phyloP scores from a whole-genome alignment of 2,113 vertebrate genomes.

The Megaleporinus macrocephalus region DNA sequence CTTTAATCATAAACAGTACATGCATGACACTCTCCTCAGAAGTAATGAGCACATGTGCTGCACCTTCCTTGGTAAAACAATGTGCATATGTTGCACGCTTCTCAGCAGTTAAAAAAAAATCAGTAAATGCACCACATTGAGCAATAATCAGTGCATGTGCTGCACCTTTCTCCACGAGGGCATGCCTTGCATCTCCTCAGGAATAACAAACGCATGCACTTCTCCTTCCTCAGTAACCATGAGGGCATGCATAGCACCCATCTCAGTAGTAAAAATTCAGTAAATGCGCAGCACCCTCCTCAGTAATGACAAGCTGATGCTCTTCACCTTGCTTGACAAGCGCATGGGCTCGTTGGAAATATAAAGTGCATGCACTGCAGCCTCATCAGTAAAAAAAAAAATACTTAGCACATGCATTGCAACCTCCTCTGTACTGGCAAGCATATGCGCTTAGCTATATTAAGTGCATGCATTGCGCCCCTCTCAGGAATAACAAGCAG shows the following conservation, averaged over 20 bases:
- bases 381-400: background rate
- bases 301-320: background rate
- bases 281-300: background rate
- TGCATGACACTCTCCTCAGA: background rate
- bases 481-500: background rate
- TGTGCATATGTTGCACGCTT: background rate
- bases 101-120: background rate
- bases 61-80: background rate
- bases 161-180: background rate
- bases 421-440: background rate
- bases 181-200: background rate
- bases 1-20: background rate
- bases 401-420: background rate
- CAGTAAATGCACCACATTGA: background rate
- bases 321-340: background rate
- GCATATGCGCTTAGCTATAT: background rate
- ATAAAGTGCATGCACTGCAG: background rate
- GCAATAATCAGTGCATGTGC: background rate
- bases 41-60: background rate
- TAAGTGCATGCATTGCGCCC: background rate
- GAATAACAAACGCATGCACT: background rate
- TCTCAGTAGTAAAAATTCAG: too few species aligned
- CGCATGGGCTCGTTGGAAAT: background rate
- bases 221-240: background rate
- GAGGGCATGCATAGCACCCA: too few species aligned